A percentile compares a stretch with the other conserved stretches of the same genome.
These are phyloP conservation scores for Pipa parva DNA, from an alignment of 2,113 vertebrate species.

Conservation along the genomic window DNA sequence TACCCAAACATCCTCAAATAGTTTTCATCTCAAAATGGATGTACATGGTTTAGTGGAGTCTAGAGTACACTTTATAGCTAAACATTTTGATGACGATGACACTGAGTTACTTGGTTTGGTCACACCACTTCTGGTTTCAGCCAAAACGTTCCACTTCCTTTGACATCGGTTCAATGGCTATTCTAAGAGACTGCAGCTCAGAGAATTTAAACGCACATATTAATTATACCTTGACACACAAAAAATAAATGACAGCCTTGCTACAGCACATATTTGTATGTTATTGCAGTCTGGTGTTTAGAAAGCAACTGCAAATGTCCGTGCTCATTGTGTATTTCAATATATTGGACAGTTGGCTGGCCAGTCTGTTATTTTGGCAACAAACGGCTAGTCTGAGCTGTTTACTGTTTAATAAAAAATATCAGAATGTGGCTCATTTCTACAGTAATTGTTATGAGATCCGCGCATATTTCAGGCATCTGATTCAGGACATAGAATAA, in stretches of 20 bases:
- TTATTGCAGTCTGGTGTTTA: not conserved
- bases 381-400: not conserved
- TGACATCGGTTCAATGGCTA: not conserved
- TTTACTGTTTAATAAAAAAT: not conserved
- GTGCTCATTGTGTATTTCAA: not conserved
- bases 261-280: not conserved
- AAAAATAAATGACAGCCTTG: not conserved
- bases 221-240: slow-evolving; percentile 14
- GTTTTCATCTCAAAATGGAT: slow-evolving; percentile 29
- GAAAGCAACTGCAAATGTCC: not conserved
- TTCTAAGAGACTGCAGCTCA: not conserved
- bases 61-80: slow-evolving; percentile 8
- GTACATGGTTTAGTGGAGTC: slow-evolving; percentile 4
- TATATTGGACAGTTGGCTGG: not conserved
- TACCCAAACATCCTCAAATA: not conserved
- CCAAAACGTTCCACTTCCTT: slow-evolving; percentile 11
- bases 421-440: not conserved
- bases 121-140: not conserved
- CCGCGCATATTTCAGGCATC: too few species aligned
- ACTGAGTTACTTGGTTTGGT: slow-evolving; percentile 13
- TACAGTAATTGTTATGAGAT: not conserved
- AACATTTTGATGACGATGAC: not conserved
- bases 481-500: too few species aligned
- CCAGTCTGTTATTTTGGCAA: not conserved
- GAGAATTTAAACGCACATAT: slow-evolving; percentile 2